Evolutionary conservation across 2,888 invertebrate genomes (phyloP).

Genomic region (Plagodis dolabraria): DNA sequence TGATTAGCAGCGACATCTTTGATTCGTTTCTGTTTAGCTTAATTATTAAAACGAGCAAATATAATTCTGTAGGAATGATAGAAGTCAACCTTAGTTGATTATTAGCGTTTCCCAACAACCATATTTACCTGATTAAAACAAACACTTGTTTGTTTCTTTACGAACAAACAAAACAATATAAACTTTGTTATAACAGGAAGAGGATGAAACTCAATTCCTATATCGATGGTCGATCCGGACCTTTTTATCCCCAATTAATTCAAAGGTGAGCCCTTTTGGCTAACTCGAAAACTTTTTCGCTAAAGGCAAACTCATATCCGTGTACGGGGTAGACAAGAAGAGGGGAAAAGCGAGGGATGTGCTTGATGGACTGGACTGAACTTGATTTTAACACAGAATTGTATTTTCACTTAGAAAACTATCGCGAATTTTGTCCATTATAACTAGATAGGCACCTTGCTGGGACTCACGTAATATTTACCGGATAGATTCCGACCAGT

Average conservation of each 20-base stretch:
- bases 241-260: conserved; percentile 39
- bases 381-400: not conserved
- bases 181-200: conserved; percentile 19
- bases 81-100: too few species aligned
- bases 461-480: too few species aligned
- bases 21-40: too few species aligned
- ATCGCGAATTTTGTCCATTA: too few species aligned
- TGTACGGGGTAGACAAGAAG: conserved; percentile 22
- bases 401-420: not conserved
- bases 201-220: conserved; percentile 27
- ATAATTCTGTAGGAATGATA: too few species aligned
- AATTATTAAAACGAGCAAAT: too few species aligned
- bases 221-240: conserved; percentile 25
- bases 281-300: conserved; percentile 38
- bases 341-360: conserved; percentile 13
- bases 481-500: too few species aligned
- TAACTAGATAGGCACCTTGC: too few species aligned
- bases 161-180: conserved; percentile 20
- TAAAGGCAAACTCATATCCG: conserved; percentile 38
- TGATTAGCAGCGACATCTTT: too few species aligned
- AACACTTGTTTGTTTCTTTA: too few species aligned
- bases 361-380: not conserved
- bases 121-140: too few species aligned
- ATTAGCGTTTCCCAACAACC: too few species aligned
- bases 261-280: conserved; percentile 37